Base-by-base conservation (phyloP, 2,888 invertebrate species). In the Pristionchus japonicus region DNA sequence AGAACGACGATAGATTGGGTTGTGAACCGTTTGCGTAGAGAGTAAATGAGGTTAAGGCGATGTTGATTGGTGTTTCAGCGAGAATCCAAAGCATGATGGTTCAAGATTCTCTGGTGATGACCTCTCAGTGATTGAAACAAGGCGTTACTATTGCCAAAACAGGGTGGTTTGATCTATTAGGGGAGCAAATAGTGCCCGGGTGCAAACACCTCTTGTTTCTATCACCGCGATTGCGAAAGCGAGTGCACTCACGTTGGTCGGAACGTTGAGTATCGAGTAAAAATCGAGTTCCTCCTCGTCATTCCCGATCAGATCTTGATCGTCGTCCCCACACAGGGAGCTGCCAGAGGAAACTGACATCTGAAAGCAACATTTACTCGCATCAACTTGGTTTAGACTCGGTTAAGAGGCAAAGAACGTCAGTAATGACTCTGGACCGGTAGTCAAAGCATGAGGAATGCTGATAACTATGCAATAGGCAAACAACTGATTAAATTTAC, bases 261-360 rank as follows among this genome's bases (percentile, higher is more conserved):
- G 92, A 27, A 94, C 92, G 87, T 94, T 94, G 74, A 94, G 90
- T 84, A 94, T 91, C 17, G 93, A 93, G 88, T 94, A 94, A 89
- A 93, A 94, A 90, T 94, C 94, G 61, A 94, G 91, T 49, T 92
- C 92, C 67, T 93, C 93, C 47, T 92, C 92, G 23, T 93, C 92
- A 17, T 92, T 92, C 6, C 90, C 85, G 23, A 93, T 67, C 20
- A 92, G 80, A 88, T 91, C 92, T n/a, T n/a, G n/a, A 80, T 91
- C 92, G 49, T 88, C 91, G 82, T 92, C 92, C 20, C 91, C 92
- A 87, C 89, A 90, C 17, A 91, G 67, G 1, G 92, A 92, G 23
- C 91, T 91, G 11, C 90, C 90, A 37, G 91, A 91, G 43, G 92
- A 92, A 52, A 89, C 85, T 0, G 92, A 92, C 92, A 92, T 92